Evolutionary conservation across 2,888 invertebrate species (phyloP).

Genomic region (Cheilosia soror): DNA sequence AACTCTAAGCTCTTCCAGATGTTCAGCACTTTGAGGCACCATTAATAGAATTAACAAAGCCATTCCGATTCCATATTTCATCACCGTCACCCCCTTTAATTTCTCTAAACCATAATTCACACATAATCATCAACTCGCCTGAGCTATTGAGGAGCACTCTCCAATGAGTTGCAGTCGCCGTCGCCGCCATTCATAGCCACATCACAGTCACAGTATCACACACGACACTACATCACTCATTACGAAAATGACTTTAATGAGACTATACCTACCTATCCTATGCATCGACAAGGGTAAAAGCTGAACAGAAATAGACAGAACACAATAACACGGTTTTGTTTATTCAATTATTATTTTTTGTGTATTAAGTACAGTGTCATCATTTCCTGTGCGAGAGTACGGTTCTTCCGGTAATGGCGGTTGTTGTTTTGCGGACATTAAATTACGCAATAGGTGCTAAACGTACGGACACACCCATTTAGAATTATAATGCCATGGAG

Average conservation of each 20-base stretch:
- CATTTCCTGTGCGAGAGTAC: slow-evolving; percentile 53
- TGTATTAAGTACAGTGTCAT: slow-evolving; percentile 21
- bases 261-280: background rate
- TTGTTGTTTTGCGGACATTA: slow-evolving; percentile 32
- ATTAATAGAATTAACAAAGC: slow-evolving; percentile 1
- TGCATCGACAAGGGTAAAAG: too few species aligned
- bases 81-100: background rate
- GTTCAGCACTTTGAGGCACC: slow-evolving; percentile 7
- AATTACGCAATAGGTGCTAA: slow-evolving; percentile 51
- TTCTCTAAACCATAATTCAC: slow-evolving; percentile 35
- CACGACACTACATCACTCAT: slow-evolving; percentile 32
- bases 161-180: background rate
- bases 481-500: background rate
- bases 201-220: background rate
- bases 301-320: slow-evolving; percentile 14
- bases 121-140: slow-evolving; percentile 38
- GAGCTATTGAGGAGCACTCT: slow-evolving; percentile 10
- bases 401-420: slow-evolving; percentile 39
- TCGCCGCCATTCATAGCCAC: slow-evolving; percentile 11
- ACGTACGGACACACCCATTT: slow-evolving; percentile 32
- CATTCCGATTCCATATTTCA: background rate
- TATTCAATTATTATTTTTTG: slow-evolving; percentile 28
- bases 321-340: slow-evolving; percentile 18
- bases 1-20: slow-evolving; percentile 28
- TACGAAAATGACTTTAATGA: slow-evolving; percentile 40